Conservation (phyloP, 2,888 invertebrate genomes). For the Tromatobia lineatoria region DNA sequence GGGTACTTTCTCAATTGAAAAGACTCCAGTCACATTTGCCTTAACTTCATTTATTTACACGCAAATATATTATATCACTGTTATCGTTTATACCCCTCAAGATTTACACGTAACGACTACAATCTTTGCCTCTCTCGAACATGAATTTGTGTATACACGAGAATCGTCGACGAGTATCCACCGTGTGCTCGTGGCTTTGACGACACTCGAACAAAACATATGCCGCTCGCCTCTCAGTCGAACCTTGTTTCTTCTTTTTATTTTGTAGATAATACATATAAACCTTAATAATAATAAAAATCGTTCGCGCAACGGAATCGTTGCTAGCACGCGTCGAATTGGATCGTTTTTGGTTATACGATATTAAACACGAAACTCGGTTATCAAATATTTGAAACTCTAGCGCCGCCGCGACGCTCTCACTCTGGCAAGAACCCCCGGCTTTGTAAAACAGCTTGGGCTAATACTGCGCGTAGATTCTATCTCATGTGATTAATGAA, state of each 20-base stretch:
- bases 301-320: slow-evolving; percentile 50
- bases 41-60: slow-evolving; percentile 84
- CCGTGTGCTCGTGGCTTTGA: slow-evolving; percentile 10
- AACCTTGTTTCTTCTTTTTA: slow-evolving; percentile 37
- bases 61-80: slow-evolving; percentile 85
- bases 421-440: slow-evolving; percentile 59
- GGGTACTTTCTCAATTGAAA: background rate
- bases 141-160: slow-evolving; percentile 21
- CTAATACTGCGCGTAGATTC: slow-evolving; percentile 49
- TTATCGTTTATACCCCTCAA: slow-evolving; percentile 81
- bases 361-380: slow-evolving; percentile 37
- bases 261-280: slow-evolving; percentile 62
- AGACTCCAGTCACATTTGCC: slow-evolving; percentile 63
- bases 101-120: slow-evolving; percentile 82
- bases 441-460: slow-evolving; percentile 11
- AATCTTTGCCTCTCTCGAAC: slow-evolving; percentile 71
- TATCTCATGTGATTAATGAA: slow-evolving; percentile 18
- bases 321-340: slow-evolving; percentile 44
- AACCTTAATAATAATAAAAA: slow-evolving; percentile 61
- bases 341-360: slow-evolving; percentile 34
- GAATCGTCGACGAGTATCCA: slow-evolving; percentile 45
- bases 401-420: slow-evolving; percentile 8
- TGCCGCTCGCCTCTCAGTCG: slow-evolving; percentile 18
- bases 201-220: slow-evolving; percentile 41
- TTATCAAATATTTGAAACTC: slow-evolving; percentile 24